A percentile compares a stretch with the other conserved stretches of the same genome.
Conservation (phyloP, 35 echinoderm and acorn worm species). For the Patiria miniata region DNA sequence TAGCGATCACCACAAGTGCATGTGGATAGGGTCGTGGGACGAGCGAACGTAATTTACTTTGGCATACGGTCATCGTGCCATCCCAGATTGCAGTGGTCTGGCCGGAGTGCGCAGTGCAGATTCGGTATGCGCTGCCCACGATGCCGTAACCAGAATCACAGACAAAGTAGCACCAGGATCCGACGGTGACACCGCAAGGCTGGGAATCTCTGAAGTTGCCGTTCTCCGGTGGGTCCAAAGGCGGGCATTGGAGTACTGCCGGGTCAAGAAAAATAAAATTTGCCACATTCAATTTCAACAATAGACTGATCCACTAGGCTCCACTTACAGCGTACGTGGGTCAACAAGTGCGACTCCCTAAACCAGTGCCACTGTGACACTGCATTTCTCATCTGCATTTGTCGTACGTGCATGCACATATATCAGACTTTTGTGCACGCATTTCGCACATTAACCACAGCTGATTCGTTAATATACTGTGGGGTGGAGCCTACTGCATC, state of each 20-base stretch:
- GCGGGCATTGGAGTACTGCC: slow-evolving; percentile 18
- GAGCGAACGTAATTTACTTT: slow-evolving; percentile 20
- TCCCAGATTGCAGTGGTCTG: slow-evolving; percentile 34
- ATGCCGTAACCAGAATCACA: slow-evolving; percentile 46
- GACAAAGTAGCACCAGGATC: slow-evolving; percentile 53
- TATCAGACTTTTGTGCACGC: too few species aligned
- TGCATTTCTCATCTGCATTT: background rate
- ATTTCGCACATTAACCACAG: background rate
- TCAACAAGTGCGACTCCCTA: background rate
- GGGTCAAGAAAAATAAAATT: background rate
- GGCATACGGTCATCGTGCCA: slow-evolving; percentile 24
- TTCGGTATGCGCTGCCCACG: slow-evolving; percentile 7
- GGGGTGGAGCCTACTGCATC: too few species aligned
- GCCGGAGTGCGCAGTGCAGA: slow-evolving; percentile 8
- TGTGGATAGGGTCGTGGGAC: background rate
- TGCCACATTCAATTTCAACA: background rate
- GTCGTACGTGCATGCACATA: background rate
- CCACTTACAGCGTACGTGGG: background rate
- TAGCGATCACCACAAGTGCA: background rate
- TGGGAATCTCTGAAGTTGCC: slow-evolving; percentile 17
- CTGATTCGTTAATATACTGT: background rate
- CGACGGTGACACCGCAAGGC: slow-evolving; percentile 27
- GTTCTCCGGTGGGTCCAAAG: slow-evolving; percentile 35
- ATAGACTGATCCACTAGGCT: background rate
- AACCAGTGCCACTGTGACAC: background rate